Conservation (phyloP, 2,888 invertebrate genomes). For the Eupithecia insigniata region DNA sequence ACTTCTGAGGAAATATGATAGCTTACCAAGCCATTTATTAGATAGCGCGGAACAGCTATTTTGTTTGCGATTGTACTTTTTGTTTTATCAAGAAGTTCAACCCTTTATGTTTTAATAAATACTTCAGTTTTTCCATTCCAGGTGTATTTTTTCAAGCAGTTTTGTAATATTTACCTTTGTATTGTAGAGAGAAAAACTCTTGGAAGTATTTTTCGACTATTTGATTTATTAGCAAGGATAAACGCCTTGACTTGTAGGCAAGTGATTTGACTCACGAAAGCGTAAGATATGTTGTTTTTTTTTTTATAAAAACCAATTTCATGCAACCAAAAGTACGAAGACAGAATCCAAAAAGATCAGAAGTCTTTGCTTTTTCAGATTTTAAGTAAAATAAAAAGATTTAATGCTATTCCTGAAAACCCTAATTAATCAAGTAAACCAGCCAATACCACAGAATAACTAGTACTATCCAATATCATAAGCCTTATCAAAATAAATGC, state of each 20-base stretch:
- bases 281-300: no score
- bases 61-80: conserved; percentile 14
- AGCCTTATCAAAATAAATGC: conserved; percentile 35
- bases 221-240: neutral
- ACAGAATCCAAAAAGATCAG: no score
- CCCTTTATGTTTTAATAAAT: conserved; percentile 9
- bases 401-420: no score
- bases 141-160: neutral
- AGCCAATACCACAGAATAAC: no score
- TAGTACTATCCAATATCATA: conserved; percentile 18
- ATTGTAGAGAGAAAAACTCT: neutral
- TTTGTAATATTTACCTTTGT: neutral
- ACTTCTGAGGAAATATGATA: conserved; percentile 66
- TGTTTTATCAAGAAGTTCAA: conserved; percentile 15
- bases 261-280: no score
- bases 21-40: conserved; percentile 51
- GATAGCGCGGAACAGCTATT: conserved; percentile 21
- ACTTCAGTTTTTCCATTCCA: neutral
- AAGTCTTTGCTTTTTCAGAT: no score
- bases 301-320: no score
- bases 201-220: neutral
- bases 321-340: no score
- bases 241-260: neutral
- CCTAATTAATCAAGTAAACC: conserved; percentile 21
- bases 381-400: no score